Percentiles rank a stretch among this genome's conserved stretches.
Conservation (phyloP, 1,140 invertebrate species). For the Cydia fagiglandana region DNA sequence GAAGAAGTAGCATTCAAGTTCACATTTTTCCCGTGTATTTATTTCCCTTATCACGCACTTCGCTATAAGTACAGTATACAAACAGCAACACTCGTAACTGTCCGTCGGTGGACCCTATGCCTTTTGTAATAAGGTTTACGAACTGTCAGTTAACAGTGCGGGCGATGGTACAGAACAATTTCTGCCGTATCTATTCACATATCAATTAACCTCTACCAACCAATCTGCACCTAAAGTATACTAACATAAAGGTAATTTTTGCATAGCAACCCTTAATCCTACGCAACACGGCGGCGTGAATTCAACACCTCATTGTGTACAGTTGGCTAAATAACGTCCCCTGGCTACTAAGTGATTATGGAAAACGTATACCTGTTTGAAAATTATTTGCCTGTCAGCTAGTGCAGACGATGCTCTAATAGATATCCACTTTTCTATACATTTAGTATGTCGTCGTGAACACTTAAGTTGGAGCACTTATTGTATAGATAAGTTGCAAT, state of each 20-base stretch:
- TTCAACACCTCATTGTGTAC: conserved; percentile 10
- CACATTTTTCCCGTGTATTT: no score
- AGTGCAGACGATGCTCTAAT: background rate
- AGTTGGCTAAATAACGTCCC: conserved; percentile 2
- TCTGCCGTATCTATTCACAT: background rate
- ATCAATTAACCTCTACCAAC: background rate
- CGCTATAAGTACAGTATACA: no score
- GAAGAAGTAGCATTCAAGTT: no score
- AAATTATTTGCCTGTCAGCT: background rate
- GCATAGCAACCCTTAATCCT: background rate
- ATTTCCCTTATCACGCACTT: no score
- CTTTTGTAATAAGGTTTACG: no score
- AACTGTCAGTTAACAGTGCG: no score
- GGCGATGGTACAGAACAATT: background rate
- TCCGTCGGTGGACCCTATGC: no score
- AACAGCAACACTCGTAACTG: no score
- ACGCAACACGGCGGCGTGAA: background rate
- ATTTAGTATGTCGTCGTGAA: no score
- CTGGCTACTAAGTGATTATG: conserved; percentile 10
- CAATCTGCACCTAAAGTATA: background rate
- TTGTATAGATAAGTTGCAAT: background rate
- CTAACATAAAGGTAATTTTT: background rate
- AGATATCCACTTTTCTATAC: no score
- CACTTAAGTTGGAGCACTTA: no score
- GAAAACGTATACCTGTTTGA: background rate